Base-by-base conservation (phyloP, 2,888 invertebrate genomes). In the Pheosia tremula region DNA sequence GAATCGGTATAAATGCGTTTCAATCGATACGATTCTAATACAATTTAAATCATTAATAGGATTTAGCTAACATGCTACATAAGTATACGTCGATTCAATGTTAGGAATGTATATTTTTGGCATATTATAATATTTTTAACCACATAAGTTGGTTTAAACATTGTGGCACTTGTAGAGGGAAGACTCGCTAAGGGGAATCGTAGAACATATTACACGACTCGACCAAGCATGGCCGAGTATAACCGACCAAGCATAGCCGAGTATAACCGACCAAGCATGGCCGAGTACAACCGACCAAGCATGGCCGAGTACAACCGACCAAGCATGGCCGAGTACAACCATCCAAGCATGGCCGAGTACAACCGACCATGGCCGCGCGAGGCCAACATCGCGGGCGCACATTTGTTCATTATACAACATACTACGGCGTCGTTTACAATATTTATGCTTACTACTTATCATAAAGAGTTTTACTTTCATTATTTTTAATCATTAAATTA, bases 371-470 rank as follows among this genome's bases (percentile, higher is more conserved):
- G 47, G 60, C 64, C 68, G 63, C 71, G 65, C 62, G 50, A 54
- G 45, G 58, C 53, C 58, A 67, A 72, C 56, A 52, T 10, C 49
- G 69, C 63, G 74, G 67, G 72, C 75, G 72, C 64, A 60, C 47
- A 63, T 66, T 75, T 77, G 74, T 73, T 76, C 70, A 71, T 70
- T 71, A 72, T 74, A 70, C 70, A 81, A 82, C 81, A 78, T 75
- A 77, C 82, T 85, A 85, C 81, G 75, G 67, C 75, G 71, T 83
- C 75, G 80, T 84, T 81, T 84, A 86, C 83, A 81, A 82, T 85
- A 84, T 89, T 56, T 88, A 90, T 82, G 85, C 88, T 92, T 91
- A 92, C 88, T 89, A 91, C 85, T 86, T 88, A 89, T 83, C 70
- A 78, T 79, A 76, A 80, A 66, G 75, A 78, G 73, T 75, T 71